Evolutionary conservation across 2,888 invertebrate species (phyloP).

Genomic region (Melieria crassipennis): DNA sequence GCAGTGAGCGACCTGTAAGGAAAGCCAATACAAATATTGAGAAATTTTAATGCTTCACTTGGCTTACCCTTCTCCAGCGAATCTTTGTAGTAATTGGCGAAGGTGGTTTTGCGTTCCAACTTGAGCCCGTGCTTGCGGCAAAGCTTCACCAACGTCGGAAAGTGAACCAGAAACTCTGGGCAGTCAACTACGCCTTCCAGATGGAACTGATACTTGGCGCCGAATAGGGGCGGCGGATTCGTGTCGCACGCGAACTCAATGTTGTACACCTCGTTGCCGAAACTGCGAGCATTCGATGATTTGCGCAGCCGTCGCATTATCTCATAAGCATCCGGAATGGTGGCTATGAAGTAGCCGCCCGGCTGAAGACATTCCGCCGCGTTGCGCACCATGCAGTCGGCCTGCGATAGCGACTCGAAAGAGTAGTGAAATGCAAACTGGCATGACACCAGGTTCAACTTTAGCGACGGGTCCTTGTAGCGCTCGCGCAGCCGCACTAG

Average conservation of each 20-base stretch:
- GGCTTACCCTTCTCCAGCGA: slow-evolving; percentile 50
- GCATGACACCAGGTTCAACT: slow-evolving; percentile 91
- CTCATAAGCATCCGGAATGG: slow-evolving; percentile 93
- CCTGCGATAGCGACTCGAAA: slow-evolving; percentile 89
- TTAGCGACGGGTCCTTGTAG: slow-evolving; percentile 79
- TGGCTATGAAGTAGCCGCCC: slow-evolving; percentile 96
- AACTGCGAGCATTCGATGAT: slow-evolving; percentile 68
- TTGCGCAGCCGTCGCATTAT: slow-evolving; percentile 80
- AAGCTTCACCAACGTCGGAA: slow-evolving; percentile 82
- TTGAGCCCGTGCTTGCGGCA: slow-evolving; percentile 78
- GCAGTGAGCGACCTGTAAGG: slow-evolving; percentile 65
- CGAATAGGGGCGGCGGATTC: slow-evolving; percentile 84
- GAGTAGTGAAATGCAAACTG: slow-evolving; percentile 99
- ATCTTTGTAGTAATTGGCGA: slow-evolving; percentile 78
- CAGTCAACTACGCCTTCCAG: slow-evolving; percentile 97
- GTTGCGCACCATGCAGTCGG: slow-evolving; percentile 91
- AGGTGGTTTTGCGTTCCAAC: slow-evolving; percentile 75
- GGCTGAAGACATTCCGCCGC: slow-evolving; percentile 87
- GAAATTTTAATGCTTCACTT: not conserved
- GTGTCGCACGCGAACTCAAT: slow-evolving; percentile 78
- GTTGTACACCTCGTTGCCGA: slow-evolving; percentile 83
- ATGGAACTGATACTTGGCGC: slow-evolving; percentile 94
- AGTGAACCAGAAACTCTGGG: slow-evolving; percentile 97
- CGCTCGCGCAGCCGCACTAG: slow-evolving; percentile 80
- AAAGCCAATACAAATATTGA: not conserved